Base-by-base conservation (phyloP, 2,888 invertebrate genomes). In the Venustoraphidia nigricollis region DNA sequence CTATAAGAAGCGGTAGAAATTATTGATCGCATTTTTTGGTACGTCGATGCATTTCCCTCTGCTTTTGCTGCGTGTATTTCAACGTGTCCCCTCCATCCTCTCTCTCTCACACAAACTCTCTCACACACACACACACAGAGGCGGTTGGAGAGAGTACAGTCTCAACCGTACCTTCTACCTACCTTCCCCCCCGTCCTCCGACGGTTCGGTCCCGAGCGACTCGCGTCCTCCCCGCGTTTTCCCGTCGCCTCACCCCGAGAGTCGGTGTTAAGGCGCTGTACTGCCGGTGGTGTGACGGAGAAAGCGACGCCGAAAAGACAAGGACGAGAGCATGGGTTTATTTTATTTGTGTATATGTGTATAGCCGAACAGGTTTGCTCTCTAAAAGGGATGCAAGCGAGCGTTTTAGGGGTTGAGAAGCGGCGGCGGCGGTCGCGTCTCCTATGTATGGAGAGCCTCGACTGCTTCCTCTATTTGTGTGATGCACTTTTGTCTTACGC, bases 1-100 rank as follows among this genome's bases (percentile, higher is more conserved):
- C 62, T 65, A 64, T 66, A 67, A 66, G 66, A 66, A 66, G 65
- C 60, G 63, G 57, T 55, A 54, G 60, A 63, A 47, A 62, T 64
- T 67, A 67, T 67, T 67, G 67, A 67, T 67, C 67, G 67, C 64
- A 67, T 66, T 67, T 67, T 67, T 67, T 66, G 66, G 66, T 67
- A 65, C 67, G 65, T 62, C 64, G 63, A 62, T 63, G 54, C 54
- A 51, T 55, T 54, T 57, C 49, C 54, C 50, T 53, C 52, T 43
- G 36, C 52, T 51, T 38, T 54, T 52, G 53, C 53, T 52, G 53
- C 53, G 45, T 42, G 27, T 27, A 27, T 27, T 27, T 34, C 50
- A 46, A 48, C 44, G 44, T 40, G 43, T 47, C 46, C 46, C 35
- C 47, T 45, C n/a, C 49, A 45, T 44, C 48, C 51, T 51, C 51